Percentiles rank a stretch among this genome's conserved stretches.
These are phyloP conservation scores for Chaetodon trifasciatus DNA, from an alignment of 2,797 vertebrate genomes.

Conservation along the genomic window DNA sequence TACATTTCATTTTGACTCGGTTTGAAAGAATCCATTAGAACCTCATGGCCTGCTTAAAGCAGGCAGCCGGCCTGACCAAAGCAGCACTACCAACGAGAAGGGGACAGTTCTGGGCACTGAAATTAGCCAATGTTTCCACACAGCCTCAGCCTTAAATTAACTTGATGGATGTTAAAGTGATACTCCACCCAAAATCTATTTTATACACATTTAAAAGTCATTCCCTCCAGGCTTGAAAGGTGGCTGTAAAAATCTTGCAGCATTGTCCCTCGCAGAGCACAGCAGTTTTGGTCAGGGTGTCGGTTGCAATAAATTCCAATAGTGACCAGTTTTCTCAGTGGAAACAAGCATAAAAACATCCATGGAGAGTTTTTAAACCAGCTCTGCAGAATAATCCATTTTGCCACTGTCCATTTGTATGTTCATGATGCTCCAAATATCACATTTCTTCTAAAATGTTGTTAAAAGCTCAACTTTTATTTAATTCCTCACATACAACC, in stretches of 20 bases:
- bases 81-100: constrained; percentile 16
- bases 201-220: constrained; percentile 59
- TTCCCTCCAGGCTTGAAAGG: constrained; percentile 47
- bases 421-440: constrained; percentile 3
- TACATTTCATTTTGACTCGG: constrained; percentile 20
- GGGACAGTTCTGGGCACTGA: constrained; percentile 23
- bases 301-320: constrained; percentile 36
- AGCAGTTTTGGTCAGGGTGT: neutral
- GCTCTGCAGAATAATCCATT: constrained; percentile 18
- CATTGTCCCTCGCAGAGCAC: constrained; percentile 22
- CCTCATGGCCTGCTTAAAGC: constrained; percentile 16
- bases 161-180: constrained; percentile 60
- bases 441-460: constrained; percentile 23
- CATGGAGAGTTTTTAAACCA: constrained; percentile 7
- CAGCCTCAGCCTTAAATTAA: constrained; percentile 55
- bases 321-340: constrained; percentile 26
- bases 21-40: constrained; percentile 30
- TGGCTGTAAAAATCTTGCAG: constrained; percentile 48
- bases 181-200: constrained; percentile 58
- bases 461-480: constrained; percentile 5
- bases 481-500: constrained; percentile 9
- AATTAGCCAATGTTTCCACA: constrained; percentile 68
- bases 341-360: constrained; percentile 43
- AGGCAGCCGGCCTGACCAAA: constrained; percentile 24
- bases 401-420: neutral